Evolutionary conservation across 1,140 invertebrate species (phyloP).

Genomic region (Dendroctonus ponderosae): DNA sequence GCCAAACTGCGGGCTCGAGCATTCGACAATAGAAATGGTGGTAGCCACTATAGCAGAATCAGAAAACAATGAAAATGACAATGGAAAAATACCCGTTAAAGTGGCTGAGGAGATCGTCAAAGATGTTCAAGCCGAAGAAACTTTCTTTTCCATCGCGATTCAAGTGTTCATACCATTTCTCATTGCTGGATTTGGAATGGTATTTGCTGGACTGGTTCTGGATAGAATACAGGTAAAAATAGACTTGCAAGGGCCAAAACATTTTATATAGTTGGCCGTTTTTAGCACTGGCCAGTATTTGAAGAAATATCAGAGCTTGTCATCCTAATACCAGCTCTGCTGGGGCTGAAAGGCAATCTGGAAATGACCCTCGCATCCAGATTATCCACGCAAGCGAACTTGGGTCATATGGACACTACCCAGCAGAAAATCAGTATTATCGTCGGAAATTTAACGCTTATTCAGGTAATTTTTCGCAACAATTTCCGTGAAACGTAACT

Average conservation of each 20-base stretch:
- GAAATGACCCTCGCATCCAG: constrained; percentile 97
- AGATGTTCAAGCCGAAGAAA: constrained; percentile 51
- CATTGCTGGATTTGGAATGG: constrained; percentile 90
- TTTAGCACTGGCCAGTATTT: constrained; percentile 89
- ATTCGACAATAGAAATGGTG: constrained; percentile 37
- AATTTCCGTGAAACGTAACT: constrained; percentile 39
- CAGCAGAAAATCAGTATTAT: constrained; percentile 72
- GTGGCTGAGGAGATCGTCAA: constrained; percentile 51
- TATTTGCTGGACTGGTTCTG: constrained; percentile 80
- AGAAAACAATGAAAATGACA: constrained; percentile 45
- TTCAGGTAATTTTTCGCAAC: constrained; percentile 10
- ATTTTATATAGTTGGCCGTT: background rate
- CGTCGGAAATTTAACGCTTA: constrained; percentile 63
- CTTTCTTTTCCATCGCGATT: constrained; percentile 63
- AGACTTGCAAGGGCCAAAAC: background rate
- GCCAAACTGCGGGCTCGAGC: constrained; percentile 36
- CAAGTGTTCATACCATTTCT: constrained; percentile 90
- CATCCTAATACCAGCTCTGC: constrained; percentile 88
- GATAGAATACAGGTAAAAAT: constrained; percentile 66
- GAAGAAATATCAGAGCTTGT: constrained; percentile 82
- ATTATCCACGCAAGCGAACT: constrained; percentile 85
- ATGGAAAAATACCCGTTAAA: constrained; percentile 57
- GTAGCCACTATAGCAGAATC: constrained; percentile 34
- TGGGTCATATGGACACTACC: constrained; percentile 71
- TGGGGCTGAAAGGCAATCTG: constrained; percentile 94